Evolutionary conservation across 1,140 invertebrate species (phyloP).

Genomic region (Grapholita molesta): DNA sequence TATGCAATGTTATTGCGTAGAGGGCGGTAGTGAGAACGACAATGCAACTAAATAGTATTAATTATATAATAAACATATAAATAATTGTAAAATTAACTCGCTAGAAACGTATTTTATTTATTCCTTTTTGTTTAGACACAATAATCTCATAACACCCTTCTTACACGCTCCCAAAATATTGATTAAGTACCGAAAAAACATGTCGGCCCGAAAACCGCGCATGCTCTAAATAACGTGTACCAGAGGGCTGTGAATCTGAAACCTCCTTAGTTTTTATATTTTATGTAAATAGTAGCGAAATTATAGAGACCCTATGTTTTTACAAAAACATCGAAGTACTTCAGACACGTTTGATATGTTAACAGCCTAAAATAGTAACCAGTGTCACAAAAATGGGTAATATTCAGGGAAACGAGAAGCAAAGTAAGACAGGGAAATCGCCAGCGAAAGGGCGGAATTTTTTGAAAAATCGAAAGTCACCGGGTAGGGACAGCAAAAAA

Average conservation of each 20-base stretch:
- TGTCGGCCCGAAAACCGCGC: not conserved
- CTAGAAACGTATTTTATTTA: not conserved
- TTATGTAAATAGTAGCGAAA: not conserved
- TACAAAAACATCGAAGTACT: conserved; percentile 1
- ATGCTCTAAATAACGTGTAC: conserved; percentile 5
- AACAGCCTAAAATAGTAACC: not conserved
- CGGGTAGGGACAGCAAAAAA: conserved; percentile 61
- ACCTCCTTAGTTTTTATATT: conserved; percentile 12
- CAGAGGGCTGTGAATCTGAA: conserved; percentile 6
- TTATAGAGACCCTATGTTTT: not conserved
- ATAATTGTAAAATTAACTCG: not conserved
- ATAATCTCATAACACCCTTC: not conserved
- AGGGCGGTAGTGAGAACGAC: not conserved
- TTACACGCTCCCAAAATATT: not conserved
- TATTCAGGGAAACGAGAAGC: conserved; percentile 70
- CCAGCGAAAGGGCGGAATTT: conserved; percentile 72
- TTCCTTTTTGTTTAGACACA: not conserved
- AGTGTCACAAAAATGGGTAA: conserved; percentile 65
- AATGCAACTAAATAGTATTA: not conserved
- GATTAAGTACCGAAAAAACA: conserved; percentile 1
- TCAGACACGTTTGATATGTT: not conserved
- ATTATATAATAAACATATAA: not conserved
- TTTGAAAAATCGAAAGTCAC: conserved; percentile 64
- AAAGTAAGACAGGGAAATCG: conserved; percentile 69
- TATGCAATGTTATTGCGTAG: not conserved